Evolutionary conservation across 2,888 invertebrate genomes (phyloP), one percentile per base, ranked within the genome.

Genomic region (Nomada ferruginata): DNA sequence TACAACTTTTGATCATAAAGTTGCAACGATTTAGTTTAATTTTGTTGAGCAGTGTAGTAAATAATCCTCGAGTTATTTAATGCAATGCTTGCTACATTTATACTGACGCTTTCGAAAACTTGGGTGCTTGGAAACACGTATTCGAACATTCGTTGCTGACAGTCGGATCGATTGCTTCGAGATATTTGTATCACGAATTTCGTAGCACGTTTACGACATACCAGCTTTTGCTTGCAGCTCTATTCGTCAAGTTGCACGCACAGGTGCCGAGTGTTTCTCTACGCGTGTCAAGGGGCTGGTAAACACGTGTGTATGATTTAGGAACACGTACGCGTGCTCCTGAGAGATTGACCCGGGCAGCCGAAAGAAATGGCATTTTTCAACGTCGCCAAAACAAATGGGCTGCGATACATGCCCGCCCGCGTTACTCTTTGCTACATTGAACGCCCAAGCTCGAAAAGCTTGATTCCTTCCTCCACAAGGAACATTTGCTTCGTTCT

Each of bases 361-460:
- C 75, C 69, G 78, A 85, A 87, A 90, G 87, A 85, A 88, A 88
- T 84, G 70, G 74, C 87, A 88, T 90, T 89, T 84, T 86, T 90
- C 90, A 90, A 90, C 86, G 90, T 90, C 90, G 72, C 47, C 79
- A 76, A 87, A 90, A 90, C 86, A 89, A 90, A 90, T 90, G 87
- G 75, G 75, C 65, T 78, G 81, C 80, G 85, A 87, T 89, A 89
- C 85, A 78, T 73, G 85, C 85, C 84, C 85, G 80, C 84, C 85
- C 82, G 72, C 78, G 84, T 53, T 64, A 55, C 18, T 20, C 65
- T 50, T 23, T 20, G 29, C 20, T 65, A 36, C 36, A 73, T 63
- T 53, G 65, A 47, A 63, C 75, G 77, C 13, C 65, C 59, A 57
- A 77, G 71, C 72, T 70, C 76, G 68, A 79, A 82, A 77, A 84